Percentiles rank a stretch among this genome's conserved stretches.
phyloP scores from a whole-genome alignment of 2,888 invertebrate species.

The Fragum whitleyi region DNA sequence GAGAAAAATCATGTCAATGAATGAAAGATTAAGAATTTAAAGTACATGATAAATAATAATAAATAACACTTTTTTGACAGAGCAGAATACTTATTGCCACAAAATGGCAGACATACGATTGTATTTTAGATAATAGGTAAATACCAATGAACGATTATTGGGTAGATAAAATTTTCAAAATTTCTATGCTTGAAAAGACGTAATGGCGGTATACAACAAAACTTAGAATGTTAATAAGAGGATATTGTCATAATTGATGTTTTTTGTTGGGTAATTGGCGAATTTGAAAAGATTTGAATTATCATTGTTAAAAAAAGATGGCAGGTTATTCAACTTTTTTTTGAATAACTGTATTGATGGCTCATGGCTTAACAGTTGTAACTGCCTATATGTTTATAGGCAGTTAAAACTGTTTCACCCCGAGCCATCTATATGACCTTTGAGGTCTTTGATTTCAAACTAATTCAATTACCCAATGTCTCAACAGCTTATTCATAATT shows the following conservation, averaged over 20 bases:
- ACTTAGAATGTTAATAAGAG: background rate
- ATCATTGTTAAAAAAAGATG: background rate
- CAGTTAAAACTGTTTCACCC: too few species aligned
- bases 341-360: background rate
- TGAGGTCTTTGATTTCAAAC: too few species aligned
- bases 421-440: too few species aligned
- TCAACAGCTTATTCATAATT: too few species aligned
- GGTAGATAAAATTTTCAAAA: constrained; percentile 22
- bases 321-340: too few species aligned
- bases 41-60: background rate
- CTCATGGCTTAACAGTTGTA: too few species aligned
- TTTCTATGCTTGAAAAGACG: constrained; percentile 17
- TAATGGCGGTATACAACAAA: background rate
- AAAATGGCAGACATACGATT: constrained; percentile 18
- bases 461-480: too few species aligned
- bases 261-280: constrained; percentile 14
- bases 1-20: too few species aligned
- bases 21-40: background rate
- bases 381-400: too few species aligned
- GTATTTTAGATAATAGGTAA: constrained; percentile 17
- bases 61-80: background rate
- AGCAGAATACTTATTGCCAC: background rate
- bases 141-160: constrained; percentile 11
- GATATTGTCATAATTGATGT: constrained; percentile 10
- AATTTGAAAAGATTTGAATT: background rate